These are phyloP conservation scores for Clavelina lepadiformis DNA, from an alignment of 23 tunicate genomes.

Conservation along the genomic window DNA sequence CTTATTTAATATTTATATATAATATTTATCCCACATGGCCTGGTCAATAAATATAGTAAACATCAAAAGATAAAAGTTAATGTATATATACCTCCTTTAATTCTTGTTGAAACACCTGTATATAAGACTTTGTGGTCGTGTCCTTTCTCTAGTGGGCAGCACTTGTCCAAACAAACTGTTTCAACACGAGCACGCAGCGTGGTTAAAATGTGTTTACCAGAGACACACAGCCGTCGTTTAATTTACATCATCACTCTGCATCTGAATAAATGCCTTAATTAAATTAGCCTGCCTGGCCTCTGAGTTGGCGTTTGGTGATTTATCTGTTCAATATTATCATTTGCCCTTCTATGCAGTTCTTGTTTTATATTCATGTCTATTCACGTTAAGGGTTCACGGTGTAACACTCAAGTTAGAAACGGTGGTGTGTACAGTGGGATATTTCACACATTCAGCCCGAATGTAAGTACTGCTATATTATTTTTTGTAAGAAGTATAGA, in stretches of 20 bases:
- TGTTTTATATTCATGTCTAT: not conserved
- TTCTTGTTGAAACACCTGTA: no score
- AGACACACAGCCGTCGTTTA: no score
- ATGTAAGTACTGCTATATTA: conserved; percentile 30
- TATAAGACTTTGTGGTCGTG: no score
- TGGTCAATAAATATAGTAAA: not conserved
- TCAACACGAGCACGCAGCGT: no score
- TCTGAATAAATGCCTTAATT: no score
- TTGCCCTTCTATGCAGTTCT: not conserved
- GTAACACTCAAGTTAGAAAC: conserved; percentile 59
- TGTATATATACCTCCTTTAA: no score
- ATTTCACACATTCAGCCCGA: conserved; percentile 60
- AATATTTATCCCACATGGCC: not conserved
- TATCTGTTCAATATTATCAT: not conserved
- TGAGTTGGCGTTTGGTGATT: not conserved
- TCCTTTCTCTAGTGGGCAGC: no score
- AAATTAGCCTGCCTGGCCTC: no score
- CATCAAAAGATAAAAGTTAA: not conserved
- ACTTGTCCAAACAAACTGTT: no score
- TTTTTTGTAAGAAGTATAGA: not conserved
- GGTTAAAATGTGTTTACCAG: no score
- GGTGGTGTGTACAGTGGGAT: conserved; percentile 57
- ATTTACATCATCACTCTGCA: no score
- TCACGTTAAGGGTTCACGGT: conserved; percentile 50
- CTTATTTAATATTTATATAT: no score